phyloP scores from a whole-genome alignment of 92 coral and sea anemone genomes.

The Metridium senile region DNA sequence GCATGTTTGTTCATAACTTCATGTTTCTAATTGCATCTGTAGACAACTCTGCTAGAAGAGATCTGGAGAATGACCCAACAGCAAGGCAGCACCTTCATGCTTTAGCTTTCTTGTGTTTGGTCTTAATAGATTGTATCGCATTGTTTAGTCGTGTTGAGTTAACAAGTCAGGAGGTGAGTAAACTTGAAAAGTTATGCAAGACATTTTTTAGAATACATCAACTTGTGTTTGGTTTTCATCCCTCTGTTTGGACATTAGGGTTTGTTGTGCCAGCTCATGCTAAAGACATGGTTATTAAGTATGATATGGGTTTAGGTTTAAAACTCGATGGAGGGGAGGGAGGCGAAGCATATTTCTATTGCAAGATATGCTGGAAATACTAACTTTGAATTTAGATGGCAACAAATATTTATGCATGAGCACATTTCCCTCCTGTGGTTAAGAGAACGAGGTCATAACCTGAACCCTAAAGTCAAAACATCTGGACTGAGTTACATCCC shows the following conservation, averaged over 20 bases:
- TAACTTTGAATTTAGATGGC: slow-evolving; percentile 47
- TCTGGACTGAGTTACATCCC: background rate
- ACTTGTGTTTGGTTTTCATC: slow-evolving; percentile 2
- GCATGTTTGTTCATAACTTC: slow-evolving; percentile 50
- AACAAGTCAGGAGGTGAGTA: background rate
- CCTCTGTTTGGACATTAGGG: background rate
- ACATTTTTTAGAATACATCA: slow-evolving; percentile 7
- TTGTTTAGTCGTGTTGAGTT: slow-evolving; percentile 2
- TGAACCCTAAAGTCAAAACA: background rate
- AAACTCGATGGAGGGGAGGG: slow-evolving; percentile 61
- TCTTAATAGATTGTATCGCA: background rate
- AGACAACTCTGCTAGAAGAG: slow-evolving; percentile 30
- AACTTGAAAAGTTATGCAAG: slow-evolving; percentile 3
- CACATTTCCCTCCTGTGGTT: slow-evolving; percentile 51
- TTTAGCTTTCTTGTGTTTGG: background rate
- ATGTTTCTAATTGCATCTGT: slow-evolving; percentile 55
- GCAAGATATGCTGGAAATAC: slow-evolving; percentile 48
- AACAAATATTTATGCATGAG: slow-evolving; percentile 53
- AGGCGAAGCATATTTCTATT: slow-evolving; percentile 57
- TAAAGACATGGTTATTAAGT: slow-evolving; percentile 14
- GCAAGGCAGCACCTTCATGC: slow-evolving; percentile 1
- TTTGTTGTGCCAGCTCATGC: background rate
- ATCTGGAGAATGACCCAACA: background rate
- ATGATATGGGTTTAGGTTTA: slow-evolving; percentile 40
- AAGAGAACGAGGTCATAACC: slow-evolving; percentile 23